Evolutionary conservation across 2,113 vertebrate genomes (phyloP).

Genomic region (Acanthochromis polyacanthus): DNA sequence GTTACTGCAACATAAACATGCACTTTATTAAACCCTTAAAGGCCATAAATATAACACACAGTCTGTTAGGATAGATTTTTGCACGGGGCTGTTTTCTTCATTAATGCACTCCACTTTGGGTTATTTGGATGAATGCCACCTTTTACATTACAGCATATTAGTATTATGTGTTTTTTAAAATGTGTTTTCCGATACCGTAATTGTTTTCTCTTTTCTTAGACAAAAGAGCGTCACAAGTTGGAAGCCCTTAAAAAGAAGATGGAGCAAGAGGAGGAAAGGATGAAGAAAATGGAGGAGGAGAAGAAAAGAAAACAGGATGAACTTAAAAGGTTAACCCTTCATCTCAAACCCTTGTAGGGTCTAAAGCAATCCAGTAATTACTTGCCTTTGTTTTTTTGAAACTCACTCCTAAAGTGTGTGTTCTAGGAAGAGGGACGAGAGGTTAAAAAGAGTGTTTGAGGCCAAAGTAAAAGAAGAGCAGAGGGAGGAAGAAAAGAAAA

Average conservation of each 20-base stretch:
- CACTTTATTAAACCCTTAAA: not conserved
- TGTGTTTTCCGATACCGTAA: not conserved
- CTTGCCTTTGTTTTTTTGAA: not conserved
- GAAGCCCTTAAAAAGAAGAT: conserved; percentile 91
- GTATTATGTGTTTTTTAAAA: not conserved
- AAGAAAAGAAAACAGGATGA: conserved; percentile 90
- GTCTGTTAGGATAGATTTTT: conserved; percentile 30
- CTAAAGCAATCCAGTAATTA: not conserved
- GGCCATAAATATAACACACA: too few species aligned
- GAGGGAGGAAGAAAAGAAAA: conserved; percentile 91
- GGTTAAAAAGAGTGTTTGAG: conserved; percentile 89
- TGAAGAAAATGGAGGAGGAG: conserved; percentile 93
- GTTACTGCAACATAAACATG: too few species aligned
- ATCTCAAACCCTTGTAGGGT: not conserved
- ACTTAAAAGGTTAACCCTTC: conserved; percentile 83
- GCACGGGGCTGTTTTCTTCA: not conserved
- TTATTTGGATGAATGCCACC: not conserved
- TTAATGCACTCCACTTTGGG: not conserved
- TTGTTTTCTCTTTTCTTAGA: conserved; percentile 75
- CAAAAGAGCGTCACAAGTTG: conserved; percentile 90
- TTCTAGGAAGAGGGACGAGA: conserved; percentile 92
- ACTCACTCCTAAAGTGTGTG: not conserved
- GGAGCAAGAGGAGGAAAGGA: conserved; percentile 90
- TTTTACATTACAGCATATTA: not conserved
- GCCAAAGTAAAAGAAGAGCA: conserved; percentile 92